These are phyloP conservation scores for Chromobotia macracanthus DNA, from an alignment of 2,797 vertebrate genomes.

Conservation along the genomic window DNA sequence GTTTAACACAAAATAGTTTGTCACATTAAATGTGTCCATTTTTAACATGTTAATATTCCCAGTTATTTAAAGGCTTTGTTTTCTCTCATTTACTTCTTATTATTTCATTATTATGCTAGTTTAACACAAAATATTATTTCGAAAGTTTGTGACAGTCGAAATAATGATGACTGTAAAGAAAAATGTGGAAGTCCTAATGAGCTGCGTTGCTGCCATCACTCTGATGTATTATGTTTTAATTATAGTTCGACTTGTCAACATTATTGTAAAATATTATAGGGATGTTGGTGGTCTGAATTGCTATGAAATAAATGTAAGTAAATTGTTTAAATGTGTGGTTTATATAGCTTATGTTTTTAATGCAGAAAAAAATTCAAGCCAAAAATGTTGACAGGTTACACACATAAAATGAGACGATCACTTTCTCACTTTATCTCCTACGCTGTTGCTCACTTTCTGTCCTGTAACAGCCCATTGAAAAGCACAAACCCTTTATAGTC, in stretches of 20 bases:
- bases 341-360: too few relatives aligned
- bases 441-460: neutral
- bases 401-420: neutral
- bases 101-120: neutral
- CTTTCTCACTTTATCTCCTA: neutral
- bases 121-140: conserved; percentile 21
- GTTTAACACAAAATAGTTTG: conserved; percentile 15
- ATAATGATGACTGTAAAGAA: conserved; percentile 18
- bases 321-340: too few relatives aligned
- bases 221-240: conserved; percentile 14
- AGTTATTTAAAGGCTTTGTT: neutral
- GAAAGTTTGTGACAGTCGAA: conserved; percentile 13
- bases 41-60: neutral
- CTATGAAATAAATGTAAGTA: neutral
- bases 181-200: conserved; percentile 1
- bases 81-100: neutral
- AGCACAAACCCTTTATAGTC: conserved; percentile 81
- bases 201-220: neutral
- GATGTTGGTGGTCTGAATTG: neutral
- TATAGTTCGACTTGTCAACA: conserved; percentile 4
- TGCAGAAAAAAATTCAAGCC: too few relatives aligned
- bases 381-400: too few relatives aligned
- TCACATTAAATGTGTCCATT: neutral
- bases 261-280: conserved; percentile 5
- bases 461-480: neutral